Evolutionary conservation across 2,113 vertebrate species (phyloP).

Genomic region (Podarcis cretensis): DNA sequence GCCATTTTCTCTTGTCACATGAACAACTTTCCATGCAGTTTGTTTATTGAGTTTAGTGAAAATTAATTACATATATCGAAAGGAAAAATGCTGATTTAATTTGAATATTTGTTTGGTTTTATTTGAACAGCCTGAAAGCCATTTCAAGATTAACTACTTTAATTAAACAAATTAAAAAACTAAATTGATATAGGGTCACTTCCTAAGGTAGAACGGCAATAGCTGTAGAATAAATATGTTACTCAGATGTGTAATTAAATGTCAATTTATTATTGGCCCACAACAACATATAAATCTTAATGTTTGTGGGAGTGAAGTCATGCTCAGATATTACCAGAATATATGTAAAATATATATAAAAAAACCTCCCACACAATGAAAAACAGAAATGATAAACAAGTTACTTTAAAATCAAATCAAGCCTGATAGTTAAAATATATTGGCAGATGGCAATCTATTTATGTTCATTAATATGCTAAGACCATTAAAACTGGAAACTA

Average conservation of each 20-base stretch:
- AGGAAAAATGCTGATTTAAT: constrained; percentile 69
- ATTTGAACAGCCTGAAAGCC: constrained; percentile 68
- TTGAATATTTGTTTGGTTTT: constrained; percentile 72
- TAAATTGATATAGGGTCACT: constrained; percentile 68
- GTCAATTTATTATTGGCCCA: constrained; percentile 63
- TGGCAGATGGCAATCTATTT: constrained; percentile 54
- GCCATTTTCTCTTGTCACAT: constrained; percentile 68
- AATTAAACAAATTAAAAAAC: constrained; percentile 75
- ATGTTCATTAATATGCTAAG: constrained; percentile 49
- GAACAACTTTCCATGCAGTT: constrained; percentile 65
- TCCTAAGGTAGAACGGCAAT: constrained; percentile 65
- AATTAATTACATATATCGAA: constrained; percentile 75
- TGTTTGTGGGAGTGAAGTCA: constrained; percentile 53
- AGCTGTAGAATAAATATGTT: constrained; percentile 70
- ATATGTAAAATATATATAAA: not conserved
- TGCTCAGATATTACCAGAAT: constrained; percentile 12
- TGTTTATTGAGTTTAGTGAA: constrained; percentile 66
- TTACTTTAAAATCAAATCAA: constrained; percentile 50
- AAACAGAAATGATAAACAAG: not conserved
- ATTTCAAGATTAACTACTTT: constrained; percentile 71
- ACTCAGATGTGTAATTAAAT: constrained; percentile 67
- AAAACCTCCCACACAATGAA: not conserved
- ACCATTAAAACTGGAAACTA: constrained; percentile 42
- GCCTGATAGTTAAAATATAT: constrained; percentile 18
- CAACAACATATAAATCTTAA: constrained; percentile 61